Conservation (phyloP, 1,140 invertebrate genomes). For the Pseudomyrmex pallidus region DNA sequence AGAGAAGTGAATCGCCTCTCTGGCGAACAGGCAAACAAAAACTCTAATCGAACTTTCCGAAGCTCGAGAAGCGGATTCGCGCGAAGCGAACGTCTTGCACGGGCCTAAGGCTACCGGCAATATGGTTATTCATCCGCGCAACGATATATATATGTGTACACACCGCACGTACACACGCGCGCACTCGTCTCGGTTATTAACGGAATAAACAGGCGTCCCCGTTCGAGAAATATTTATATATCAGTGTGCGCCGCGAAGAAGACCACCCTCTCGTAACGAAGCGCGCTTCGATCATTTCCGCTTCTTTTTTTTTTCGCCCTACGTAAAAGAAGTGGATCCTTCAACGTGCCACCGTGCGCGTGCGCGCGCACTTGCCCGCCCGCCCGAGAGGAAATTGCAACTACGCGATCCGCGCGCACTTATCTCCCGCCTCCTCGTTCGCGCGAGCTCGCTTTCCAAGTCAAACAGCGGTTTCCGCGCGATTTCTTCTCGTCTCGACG, state of each 20-base stretch:
- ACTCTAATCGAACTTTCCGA: conserved; percentile 79
- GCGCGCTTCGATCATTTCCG: conserved; percentile 27
- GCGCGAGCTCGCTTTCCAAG: conserved; percentile 40
- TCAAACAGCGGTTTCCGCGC: conserved; percentile 39
- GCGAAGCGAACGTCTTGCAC: conserved; percentile 62
- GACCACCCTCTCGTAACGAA: conserved; percentile 58
- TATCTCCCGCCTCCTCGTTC: neutral
- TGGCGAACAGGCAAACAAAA: conserved; percentile 71
- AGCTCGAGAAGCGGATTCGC: conserved; percentile 43
- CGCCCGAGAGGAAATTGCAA: conserved; percentile 11
- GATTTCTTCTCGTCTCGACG: neutral
- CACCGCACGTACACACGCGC: conserved; percentile 12
- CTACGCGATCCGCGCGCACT: conserved; percentile 19
- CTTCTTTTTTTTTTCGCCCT: neutral
- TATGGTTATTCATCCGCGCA: conserved; percentile 66
- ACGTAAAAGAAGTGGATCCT: conserved; percentile 11
- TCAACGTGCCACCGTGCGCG: neutral
- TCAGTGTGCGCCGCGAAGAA: conserved; percentile 68
- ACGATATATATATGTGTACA: neutral
- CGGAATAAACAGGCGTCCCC: conserved; percentile 69
- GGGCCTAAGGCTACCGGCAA: conserved; percentile 61
- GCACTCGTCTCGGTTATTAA: conserved; percentile 72
- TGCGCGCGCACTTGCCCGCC: neutral
- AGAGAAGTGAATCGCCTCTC: conserved; percentile 52
- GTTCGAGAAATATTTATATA: conserved; percentile 74